Percentiles rank a stretch among this genome's conserved stretches.
Evolutionary conservation across 2,113 vertebrate species (phyloP).

Genomic region (Zingel zingel): DNA sequence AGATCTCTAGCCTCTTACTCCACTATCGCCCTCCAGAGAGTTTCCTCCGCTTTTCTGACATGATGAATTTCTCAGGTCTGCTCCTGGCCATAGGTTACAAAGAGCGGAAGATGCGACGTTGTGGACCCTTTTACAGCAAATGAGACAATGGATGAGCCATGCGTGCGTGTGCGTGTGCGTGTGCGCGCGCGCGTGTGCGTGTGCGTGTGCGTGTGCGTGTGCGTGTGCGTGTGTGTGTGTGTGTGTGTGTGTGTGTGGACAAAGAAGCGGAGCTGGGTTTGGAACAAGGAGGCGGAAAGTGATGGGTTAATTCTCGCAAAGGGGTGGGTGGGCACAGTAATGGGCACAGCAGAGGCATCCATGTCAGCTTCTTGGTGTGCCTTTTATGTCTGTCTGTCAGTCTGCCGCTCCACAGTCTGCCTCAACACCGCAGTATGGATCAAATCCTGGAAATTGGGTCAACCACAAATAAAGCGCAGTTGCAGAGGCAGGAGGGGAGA

Average conservation of each 20-base stretch:
- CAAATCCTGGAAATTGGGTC: slow-evolving; percentile 85
- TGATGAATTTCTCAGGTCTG: slow-evolving; percentile 55
- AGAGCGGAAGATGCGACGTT: slow-evolving; percentile 46
- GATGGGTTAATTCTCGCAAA: slow-evolving; percentile 60
- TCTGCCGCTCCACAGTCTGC: slow-evolving; percentile 58
- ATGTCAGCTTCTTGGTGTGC: slow-evolving; percentile 58
- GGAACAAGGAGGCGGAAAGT: slow-evolving; percentile 53
- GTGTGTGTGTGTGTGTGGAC: slow-evolving; percentile 37
- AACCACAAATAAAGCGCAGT: slow-evolving; percentile 77
- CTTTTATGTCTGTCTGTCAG: slow-evolving; percentile 68
- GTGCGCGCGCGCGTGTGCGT: too few species aligned
- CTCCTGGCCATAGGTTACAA: slow-evolving; percentile 34
- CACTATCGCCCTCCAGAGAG: slow-evolving; percentile 43
- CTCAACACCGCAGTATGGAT: slow-evolving; percentile 68
- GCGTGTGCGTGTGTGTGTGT: not conserved
- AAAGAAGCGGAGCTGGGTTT: slow-evolving; percentile 56
- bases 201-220: not conserved
- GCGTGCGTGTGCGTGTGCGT: too few species aligned
- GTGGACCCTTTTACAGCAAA: slow-evolving; percentile 32
- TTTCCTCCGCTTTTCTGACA: slow-evolving; percentile 49
- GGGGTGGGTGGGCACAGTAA: slow-evolving; percentile 61
- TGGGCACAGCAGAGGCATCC: slow-evolving; percentile 59
- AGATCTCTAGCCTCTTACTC: slow-evolving; percentile 30
- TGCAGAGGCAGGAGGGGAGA: slow-evolving; percentile 61
- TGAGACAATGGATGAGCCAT: slow-evolving; percentile 18